Evolutionary conservation across 2,113 vertebrate genomes (phyloP), one percentile per base, ranked within the genome.

Genomic region (Recurvirostra avosetta): DNA sequence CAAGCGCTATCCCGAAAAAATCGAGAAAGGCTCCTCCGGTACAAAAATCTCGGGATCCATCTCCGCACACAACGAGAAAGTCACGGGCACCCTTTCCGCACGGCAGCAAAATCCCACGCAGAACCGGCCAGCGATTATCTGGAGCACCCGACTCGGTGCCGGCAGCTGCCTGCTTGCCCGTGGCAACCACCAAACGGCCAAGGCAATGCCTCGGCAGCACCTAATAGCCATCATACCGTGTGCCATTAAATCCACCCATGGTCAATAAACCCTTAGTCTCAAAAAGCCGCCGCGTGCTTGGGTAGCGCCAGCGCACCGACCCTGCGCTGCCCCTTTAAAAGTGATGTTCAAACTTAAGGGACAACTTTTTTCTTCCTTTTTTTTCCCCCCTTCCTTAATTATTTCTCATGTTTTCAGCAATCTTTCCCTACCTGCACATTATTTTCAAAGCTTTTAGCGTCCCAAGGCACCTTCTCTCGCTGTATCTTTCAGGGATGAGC

Each of bases 271-370:
- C 6, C 36, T 49, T 8, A 8, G 25, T 30, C 53, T 21, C 8
- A 3, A 66, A 36, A 40, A 66, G 14, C 70, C 18, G 0, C 12
- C 12, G 1, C 9, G 49, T 17, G 29, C 29, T 47, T 6, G 29
- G 16, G 21, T 3, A 50, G 19, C 8, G 1, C 19, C 25, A 11
- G 19, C 2, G 4, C 32, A 15, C 15, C 7, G 5, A 34, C 22
- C 43, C 40, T 5, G 2, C 2, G 2, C 43, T 11, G 9, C 23
- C 52, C 3, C 5, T 66, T 52, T 20, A 50, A 12, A 55, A 78
- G 53, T 2, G 21, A 63, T 12, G 20, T 38, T 52, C 26, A n/a
- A 85, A 62, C 9, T 27, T 17, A 14, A 72, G 40, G 25, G 8
- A 17, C 34, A 23, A 47, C 15, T 53, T 81, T 18, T 38, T 25